phyloP scores from a whole-genome alignment of 1,140 invertebrate species.

The Drosophila orena region DNA sequence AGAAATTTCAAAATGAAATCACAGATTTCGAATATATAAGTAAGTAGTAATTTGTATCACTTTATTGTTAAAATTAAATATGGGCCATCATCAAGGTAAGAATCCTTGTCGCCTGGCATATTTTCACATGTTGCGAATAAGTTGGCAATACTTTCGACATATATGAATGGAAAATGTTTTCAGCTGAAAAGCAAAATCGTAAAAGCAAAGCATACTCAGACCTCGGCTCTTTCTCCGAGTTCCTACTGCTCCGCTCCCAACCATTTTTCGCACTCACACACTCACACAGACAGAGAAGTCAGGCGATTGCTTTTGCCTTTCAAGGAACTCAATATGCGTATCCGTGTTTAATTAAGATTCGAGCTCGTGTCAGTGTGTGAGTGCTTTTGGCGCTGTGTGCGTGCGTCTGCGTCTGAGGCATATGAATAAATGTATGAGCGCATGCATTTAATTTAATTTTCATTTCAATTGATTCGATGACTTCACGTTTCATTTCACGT shows the following conservation, averaged over 20 bases:
- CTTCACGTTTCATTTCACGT: conserved; percentile 83
- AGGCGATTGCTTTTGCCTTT: conserved; percentile 69
- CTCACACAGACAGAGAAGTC: conserved; percentile 42
- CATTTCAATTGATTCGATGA: conserved; percentile 83
- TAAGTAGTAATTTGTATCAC: not conserved
- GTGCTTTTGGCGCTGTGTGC: conserved; percentile 16
- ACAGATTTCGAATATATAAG: too few relatives aligned
- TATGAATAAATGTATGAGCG: conserved; percentile 81
- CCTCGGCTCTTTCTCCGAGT: not conserved
- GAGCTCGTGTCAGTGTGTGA: conserved; percentile 44
- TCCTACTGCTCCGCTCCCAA: not conserved
- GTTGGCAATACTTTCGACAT: not conserved
- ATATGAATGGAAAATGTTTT: conserved; percentile 40
- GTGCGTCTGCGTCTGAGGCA: conserved; percentile 31
- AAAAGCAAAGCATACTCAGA: conserved; percentile 9
- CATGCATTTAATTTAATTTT: conserved; percentile 83
- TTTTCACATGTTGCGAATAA: conserved; percentile 7
- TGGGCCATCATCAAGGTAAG: not conserved
- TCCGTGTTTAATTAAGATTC: conserved; percentile 80
- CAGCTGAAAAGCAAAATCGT: conserved; percentile 50
- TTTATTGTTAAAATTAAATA: not conserved
- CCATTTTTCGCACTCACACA: conserved; percentile 4
- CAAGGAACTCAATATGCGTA: conserved; percentile 78
- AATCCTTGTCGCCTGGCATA: conserved; percentile 6
- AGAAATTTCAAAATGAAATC: too few relatives aligned